phyloP scores from a whole-genome alignment of 2,888 invertebrate species.

The Dolichopus griseipennis region DNA sequence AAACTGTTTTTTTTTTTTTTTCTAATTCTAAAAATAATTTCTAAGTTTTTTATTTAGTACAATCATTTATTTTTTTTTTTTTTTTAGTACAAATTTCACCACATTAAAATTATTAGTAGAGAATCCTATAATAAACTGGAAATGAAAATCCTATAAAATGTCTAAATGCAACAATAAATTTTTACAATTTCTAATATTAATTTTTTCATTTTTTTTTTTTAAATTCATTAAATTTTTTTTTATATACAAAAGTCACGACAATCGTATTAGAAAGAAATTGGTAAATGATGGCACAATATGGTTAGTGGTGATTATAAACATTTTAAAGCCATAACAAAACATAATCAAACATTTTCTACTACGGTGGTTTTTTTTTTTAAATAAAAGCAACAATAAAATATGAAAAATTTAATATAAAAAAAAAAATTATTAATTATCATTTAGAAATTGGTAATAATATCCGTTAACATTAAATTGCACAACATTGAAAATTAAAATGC shows the following conservation, averaged over 20 bases:
- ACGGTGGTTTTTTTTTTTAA: neutral
- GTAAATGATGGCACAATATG: neutral
- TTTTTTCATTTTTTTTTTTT: too few relatives aligned
- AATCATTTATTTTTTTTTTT: too few relatives aligned
- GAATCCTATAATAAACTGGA: too few relatives aligned
- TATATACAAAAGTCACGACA: slow-evolving; percentile 3
- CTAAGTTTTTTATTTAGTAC: too few relatives aligned
- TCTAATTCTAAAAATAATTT: too few relatives aligned
- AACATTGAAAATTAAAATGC: neutral
- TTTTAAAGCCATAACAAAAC: too few relatives aligned
- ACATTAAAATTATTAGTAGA: too few relatives aligned
- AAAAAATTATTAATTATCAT: neutral
- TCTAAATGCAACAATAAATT: too few relatives aligned
- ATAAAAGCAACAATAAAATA: neutral
- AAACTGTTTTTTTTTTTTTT: too few relatives aligned
- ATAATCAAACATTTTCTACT: neutral
- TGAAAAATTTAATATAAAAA: neutral
- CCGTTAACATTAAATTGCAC: slow-evolving; percentile 4
- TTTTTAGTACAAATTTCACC: too few relatives aligned
- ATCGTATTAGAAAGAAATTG: neutral
- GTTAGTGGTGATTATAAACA: neutral
- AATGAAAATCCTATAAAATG: too few relatives aligned
- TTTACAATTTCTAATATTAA: too few relatives aligned
- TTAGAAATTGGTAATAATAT: slow-evolving; percentile 3
- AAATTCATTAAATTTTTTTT: neutral